These are phyloP conservation scores for Anneissia japonica DNA, from an alignment of 35 echinoderm and acorn worm genomes.

Conservation along the genomic window DNA sequence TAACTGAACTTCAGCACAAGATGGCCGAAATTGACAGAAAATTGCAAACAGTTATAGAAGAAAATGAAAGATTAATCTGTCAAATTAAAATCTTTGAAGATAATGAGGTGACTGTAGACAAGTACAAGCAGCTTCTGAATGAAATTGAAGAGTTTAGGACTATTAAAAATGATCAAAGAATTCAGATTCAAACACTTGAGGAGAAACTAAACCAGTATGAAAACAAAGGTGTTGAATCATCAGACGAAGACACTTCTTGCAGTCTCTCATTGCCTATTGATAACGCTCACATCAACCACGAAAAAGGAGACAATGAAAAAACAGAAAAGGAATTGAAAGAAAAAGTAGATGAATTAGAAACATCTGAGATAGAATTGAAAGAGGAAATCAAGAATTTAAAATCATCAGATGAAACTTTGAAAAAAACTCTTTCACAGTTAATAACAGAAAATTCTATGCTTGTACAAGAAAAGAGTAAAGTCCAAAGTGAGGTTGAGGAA, in stretches of 20 bases:
- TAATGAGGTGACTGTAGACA: not conserved
- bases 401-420: not conserved
- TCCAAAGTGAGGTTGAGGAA: not conserved
- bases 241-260: not conserved
- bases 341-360: slow-evolving; percentile 10
- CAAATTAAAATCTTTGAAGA: not conserved
- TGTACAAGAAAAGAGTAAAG: not conserved
- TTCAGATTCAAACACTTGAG: not conserved
- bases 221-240: not conserved
- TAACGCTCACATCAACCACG: not conserved
- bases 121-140: not conserved
- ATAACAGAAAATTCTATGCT: not conserved
- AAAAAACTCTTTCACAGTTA: not conserved
- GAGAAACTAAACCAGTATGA: not conserved
- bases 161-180: not conserved
- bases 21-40: not conserved
- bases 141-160: not conserved
- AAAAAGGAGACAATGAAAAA: slow-evolving; percentile 1
- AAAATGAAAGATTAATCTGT: not conserved
- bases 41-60: not conserved
- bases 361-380: not conserved
- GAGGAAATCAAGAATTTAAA: not conserved
- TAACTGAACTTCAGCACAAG: not conserved
- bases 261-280: not conserved
- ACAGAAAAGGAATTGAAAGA: slow-evolving; percentile 1